Evolutionary conservation across 2,113 vertebrate genomes (phyloP).

Genomic region (Cercopithecus mona): DNA sequence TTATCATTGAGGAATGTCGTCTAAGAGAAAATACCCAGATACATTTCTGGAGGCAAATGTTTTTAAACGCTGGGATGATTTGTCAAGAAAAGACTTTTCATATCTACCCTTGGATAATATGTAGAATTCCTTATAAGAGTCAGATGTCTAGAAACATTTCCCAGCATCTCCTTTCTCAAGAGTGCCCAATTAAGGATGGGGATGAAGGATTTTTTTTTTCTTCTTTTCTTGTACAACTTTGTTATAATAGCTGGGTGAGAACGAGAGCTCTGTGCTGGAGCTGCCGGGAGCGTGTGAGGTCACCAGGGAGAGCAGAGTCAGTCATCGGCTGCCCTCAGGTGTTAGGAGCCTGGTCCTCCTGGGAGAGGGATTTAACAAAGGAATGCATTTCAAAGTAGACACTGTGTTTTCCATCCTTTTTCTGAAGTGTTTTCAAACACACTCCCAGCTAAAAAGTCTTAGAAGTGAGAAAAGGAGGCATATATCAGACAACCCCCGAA

Average conservation of each 20-base stretch:
- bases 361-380: conserved; percentile 80
- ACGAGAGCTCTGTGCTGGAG: conserved; percentile 63
- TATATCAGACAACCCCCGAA: conserved; percentile 66
- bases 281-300: conserved; percentile 74
- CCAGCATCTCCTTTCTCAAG: conserved; percentile 27
- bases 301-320: conserved; percentile 68
- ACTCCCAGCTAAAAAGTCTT: conserved; percentile 73
- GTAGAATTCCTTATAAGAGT: conserved; percentile 46
- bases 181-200: conserved; percentile 62
- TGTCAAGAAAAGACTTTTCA: background rate
- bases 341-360: conserved; percentile 69
- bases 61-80: background rate
- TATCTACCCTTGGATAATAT: background rate
- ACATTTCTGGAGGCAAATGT: background rate
- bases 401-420: conserved; percentile 76
- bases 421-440: conserved; percentile 82
- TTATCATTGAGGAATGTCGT: no score
- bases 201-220: conserved; percentile 57
- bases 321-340: conserved; percentile 79
- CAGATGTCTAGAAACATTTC: background rate
- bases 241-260: conserved; percentile 61
- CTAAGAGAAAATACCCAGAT: background rate
- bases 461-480: conserved; percentile 76
- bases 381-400: conserved; percentile 79
- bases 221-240: conserved; percentile 39